Conservation (phyloP, 53 echinoderm and acorn worm genomes). For the Echinometra lucunter region DNA sequence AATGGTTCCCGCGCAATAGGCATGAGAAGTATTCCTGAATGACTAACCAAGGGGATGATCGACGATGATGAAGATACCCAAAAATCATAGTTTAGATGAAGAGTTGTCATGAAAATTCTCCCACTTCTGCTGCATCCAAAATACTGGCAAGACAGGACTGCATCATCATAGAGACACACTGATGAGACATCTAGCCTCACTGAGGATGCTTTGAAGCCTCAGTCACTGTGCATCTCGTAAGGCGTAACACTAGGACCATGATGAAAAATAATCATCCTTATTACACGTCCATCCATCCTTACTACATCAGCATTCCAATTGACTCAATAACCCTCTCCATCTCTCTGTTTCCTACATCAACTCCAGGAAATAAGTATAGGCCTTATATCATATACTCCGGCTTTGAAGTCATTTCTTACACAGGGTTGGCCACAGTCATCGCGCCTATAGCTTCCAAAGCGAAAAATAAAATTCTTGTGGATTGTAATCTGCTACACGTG, state of each 20-base stretch:
- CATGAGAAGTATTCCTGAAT: not conserved
- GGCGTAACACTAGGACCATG: constrained; percentile 30
- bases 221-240: not conserved
- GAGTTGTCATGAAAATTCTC: not conserved
- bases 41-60: not conserved
- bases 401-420: not conserved
- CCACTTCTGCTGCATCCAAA: not conserved
- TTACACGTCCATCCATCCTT: constrained; percentile 30
- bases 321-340: constrained; percentile 14
- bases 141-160: not conserved
- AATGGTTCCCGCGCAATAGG: not conserved
- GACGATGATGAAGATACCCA: not conserved
- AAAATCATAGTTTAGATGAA: not conserved
- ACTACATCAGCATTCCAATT: constrained; percentile 50
- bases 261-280: constrained; percentile 52
- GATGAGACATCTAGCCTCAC: not conserved
- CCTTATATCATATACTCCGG: not conserved
- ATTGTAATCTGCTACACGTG: constrained; percentile 58
- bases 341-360: constrained; percentile 18
- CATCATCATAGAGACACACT: not conserved
- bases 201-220: not conserved
- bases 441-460: not conserved
- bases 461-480: constrained; percentile 47
- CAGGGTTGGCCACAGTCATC: not conserved
- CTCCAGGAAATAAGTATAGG: constrained; percentile 24